Conservation (phyloP, 1,140 invertebrate genomes). For the Drosophila truncata region DNA sequence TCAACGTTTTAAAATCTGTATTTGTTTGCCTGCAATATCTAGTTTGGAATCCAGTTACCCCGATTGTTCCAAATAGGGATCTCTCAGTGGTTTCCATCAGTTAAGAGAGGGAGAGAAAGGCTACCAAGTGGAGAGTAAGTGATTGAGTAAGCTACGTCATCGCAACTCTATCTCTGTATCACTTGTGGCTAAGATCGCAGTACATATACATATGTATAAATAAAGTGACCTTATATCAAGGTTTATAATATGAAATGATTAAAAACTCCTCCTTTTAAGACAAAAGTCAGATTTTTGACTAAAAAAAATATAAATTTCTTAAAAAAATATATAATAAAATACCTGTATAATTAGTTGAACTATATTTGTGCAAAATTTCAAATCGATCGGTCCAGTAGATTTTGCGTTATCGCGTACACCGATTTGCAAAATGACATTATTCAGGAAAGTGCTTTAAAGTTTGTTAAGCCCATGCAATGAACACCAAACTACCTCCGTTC, state of each 20-base stretch:
- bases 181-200: constrained; percentile 21
- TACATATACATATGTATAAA: not conserved
- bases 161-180: constrained; percentile 12
- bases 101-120: constrained; percentile 23
- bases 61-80: constrained; percentile 32
- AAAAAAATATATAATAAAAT: too few relatives aligned
- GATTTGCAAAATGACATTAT: too few relatives aligned
- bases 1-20: constrained; percentile 1
- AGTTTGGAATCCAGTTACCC: constrained; percentile 33
- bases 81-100: constrained; percentile 25
- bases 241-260: not conserved
- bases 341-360: too few relatives aligned
- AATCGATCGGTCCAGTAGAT: too few relatives aligned
- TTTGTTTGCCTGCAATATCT: constrained; percentile 14
- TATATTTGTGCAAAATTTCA: too few relatives aligned
- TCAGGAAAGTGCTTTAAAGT: too few relatives aligned
- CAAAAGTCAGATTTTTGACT: too few relatives aligned
- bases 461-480: too few relatives aligned
- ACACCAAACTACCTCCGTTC: too few relatives aligned
- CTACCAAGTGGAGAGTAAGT: constrained; percentile 11
- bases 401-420: too few relatives aligned
- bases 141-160: constrained; percentile 37
- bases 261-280: too few relatives aligned
- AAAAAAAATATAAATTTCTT: too few relatives aligned
- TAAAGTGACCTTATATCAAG: constrained; percentile 14